phyloP scores from a whole-genome alignment of 2,113 vertebrate genomes.

The Scomber scombrus region DNA sequence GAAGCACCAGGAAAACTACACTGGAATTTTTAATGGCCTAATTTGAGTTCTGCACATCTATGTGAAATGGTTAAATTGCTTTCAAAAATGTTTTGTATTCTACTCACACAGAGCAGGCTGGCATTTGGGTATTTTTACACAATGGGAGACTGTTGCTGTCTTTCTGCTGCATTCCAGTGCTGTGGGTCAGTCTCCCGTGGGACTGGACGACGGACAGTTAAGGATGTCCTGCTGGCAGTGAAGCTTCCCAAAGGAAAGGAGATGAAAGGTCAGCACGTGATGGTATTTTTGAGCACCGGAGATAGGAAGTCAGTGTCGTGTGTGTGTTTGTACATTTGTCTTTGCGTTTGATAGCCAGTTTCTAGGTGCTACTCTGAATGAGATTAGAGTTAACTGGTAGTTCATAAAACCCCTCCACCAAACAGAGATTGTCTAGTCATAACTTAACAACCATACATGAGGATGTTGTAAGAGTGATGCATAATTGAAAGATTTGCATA shows the following conservation, averaged over 20 bases:
- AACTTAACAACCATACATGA: background rate
- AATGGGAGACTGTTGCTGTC: constrained; percentile 12
- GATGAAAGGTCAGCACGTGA: constrained; percentile 42
- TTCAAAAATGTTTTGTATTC: too few species aligned
- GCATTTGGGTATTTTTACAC: background rate
- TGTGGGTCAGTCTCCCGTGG: constrained; percentile 7
- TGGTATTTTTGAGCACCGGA: constrained; percentile 23
- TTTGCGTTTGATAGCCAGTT: background rate
- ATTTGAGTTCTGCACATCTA: background rate
- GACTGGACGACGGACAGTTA: constrained; percentile 6
- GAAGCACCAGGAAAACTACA: constrained; percentile 3
- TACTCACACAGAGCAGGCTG: background rate
- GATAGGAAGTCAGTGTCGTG: constrained; percentile 10
- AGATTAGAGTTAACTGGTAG: background rate
- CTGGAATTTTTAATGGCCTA: constrained; percentile 4
- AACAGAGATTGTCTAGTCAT: background rate
- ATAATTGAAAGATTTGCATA: too few species aligned
- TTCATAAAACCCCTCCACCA: background rate
- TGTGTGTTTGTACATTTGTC: constrained; percentile 10
- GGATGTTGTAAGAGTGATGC: too few species aligned
- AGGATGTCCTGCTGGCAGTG: constrained; percentile 65
- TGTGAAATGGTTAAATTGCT: background rate
- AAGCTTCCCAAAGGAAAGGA: constrained; percentile 56
- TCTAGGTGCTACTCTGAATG: constrained; percentile 2
- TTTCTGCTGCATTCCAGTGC: constrained; percentile 15